A percentile compares a stretch with the other conserved stretches of the same genome.
These are phyloP conservation scores for Pseudomyrmex gracilis DNA, from an alignment of 1,140 invertebrate species.

Conservation along the genomic window DNA sequence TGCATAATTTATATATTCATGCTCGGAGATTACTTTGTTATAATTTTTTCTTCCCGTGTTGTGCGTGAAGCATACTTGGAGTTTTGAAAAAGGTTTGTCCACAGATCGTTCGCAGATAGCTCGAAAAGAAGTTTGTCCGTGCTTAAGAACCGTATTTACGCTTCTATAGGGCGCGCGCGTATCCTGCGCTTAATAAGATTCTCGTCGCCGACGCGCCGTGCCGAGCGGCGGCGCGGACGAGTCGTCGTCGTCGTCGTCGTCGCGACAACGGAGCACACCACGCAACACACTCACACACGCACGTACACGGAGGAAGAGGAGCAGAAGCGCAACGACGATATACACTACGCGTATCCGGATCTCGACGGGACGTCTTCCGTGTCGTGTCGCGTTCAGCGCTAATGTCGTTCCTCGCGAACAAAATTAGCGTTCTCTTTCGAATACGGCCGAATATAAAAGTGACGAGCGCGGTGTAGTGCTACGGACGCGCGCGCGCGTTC, in stretches of 20 bases:
- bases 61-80: not conserved
- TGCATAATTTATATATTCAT: not conserved
- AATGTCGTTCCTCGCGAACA: conserved; percentile 22
- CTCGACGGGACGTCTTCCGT: conserved; percentile 39
- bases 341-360: conserved; percentile 36
- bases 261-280: not conserved
- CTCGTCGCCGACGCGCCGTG: not conserved
- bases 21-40: not conserved
- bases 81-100: no score
- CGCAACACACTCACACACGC: not conserved
- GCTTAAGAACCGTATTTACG: not conserved
- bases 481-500: conserved; percentile 30
- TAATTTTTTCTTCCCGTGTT: no score
- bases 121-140: no score
- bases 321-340: conserved; percentile 4
- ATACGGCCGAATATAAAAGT: conserved; percentile 37
- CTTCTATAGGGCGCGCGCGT: not conserved
- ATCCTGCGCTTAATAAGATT: conserved; percentile 47
- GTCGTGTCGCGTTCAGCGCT: conserved; percentile 1
- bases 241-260: conserved; percentile 17
- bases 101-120: no score
- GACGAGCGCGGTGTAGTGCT: no score
- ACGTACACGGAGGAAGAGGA: no score
- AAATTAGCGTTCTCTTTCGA: conserved; percentile 36
- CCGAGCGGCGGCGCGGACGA: not conserved